Percentiles rank a stretch among this genome's conserved stretches.
Evolutionary conservation across 2,113 vertebrate genomes (phyloP).

Genomic region (Eclectus roratus): DNA sequence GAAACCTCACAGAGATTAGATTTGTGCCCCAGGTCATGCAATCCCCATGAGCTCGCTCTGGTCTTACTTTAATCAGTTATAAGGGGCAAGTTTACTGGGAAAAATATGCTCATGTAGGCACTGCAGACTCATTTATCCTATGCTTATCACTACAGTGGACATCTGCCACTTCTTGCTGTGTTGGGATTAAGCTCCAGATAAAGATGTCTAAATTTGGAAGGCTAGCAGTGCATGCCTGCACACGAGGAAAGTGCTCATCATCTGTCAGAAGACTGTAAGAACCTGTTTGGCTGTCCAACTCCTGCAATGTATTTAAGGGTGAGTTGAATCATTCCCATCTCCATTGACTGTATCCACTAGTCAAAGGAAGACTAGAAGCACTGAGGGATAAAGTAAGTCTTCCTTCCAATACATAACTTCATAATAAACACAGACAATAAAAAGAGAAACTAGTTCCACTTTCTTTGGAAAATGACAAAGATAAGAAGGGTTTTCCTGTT

Average conservation of each 20-base stretch:
- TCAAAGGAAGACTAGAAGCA: not conserved
- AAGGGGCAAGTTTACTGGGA: not conserved
- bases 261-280: not conserved
- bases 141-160: not conserved
- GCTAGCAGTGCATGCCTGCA: not conserved
- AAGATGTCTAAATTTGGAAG: not conserved
- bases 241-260: not conserved
- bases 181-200: not conserved
- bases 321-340: not conserved
- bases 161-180: not conserved
- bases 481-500: not conserved
- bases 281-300: not conserved
- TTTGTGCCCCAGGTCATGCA: not conserved
- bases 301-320: not conserved
- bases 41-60: not conserved
- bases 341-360: rapidly evolving
- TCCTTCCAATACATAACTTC: not conserved
- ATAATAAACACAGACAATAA: not conserved
- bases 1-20: not conserved
- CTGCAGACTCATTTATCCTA: not conserved
- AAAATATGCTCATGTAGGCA: not conserved
- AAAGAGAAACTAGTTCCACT: not conserved
- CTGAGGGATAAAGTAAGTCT: not conserved
- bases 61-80: not conserved
- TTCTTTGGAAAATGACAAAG: not conserved